Conservation (phyloP, 2,797 vertebrate species). For the Pseudomugil gertrudae region DNA sequence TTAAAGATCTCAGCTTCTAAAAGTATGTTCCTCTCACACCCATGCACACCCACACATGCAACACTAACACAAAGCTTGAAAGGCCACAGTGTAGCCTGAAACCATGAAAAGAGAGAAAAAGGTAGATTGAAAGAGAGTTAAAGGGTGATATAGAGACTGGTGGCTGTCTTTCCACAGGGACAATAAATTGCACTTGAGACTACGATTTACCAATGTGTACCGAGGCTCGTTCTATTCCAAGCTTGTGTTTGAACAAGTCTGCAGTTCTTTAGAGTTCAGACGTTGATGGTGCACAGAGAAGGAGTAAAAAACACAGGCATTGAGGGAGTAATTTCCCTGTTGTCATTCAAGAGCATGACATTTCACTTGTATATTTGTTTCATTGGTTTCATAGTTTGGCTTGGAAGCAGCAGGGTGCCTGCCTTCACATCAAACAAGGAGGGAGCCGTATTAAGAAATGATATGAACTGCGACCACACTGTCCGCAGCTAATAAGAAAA, state of each 20-base stretch:
- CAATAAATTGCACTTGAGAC: slow-evolving; percentile 66
- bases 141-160: slow-evolving; percentile 35
- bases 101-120: slow-evolving; percentile 26
- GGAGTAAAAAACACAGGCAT: slow-evolving; percentile 5
- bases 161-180: slow-evolving; percentile 54
- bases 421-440: slow-evolving; percentile 29
- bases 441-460: slow-evolving; percentile 37
- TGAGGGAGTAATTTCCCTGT: slow-evolving; percentile 43
- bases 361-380: slow-evolving; percentile 61
- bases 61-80: slow-evolving; percentile 40
- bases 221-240: slow-evolving; percentile 56
- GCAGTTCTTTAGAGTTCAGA: slow-evolving; percentile 44
- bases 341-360: slow-evolving; percentile 53
- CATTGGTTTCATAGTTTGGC: slow-evolving; percentile 55
- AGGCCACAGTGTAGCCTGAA: slow-evolving; percentile 36
- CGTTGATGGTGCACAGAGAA: slow-evolving; percentile 20
- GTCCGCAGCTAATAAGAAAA: slow-evolving; percentile 62
- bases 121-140: slow-evolving; percentile 19
- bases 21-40: slow-evolving; percentile 42
- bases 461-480: slow-evolving; percentile 39
- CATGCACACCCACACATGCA: slow-evolving; percentile 40
- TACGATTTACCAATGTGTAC: slow-evolving; percentile 61
- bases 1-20: slow-evolving; percentile 40
- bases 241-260: slow-evolving; percentile 47
- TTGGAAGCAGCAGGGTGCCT: slow-evolving; percentile 31